phyloP scores from a whole-genome alignment of 2,113 vertebrate species.

The Aptenodytes patagonicus region DNA sequence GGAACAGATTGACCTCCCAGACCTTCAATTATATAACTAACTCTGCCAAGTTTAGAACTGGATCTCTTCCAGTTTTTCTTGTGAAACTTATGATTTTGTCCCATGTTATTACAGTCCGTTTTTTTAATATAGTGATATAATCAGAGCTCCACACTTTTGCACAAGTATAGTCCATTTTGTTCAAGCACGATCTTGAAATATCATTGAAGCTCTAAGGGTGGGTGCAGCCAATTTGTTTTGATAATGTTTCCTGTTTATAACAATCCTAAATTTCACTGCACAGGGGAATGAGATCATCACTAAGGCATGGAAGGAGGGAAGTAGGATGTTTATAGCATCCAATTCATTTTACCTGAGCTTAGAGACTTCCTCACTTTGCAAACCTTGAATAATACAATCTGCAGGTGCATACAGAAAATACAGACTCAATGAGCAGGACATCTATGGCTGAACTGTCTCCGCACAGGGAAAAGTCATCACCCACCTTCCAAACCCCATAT shows the following conservation, averaged over 20 bases:
- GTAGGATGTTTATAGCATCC: not conserved
- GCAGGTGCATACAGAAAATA: not conserved
- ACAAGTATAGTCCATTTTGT: not conserved
- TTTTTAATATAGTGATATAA: not conserved
- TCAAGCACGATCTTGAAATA: slow-evolving; percentile 6
- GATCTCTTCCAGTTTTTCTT: not conserved
- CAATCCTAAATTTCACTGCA: not conserved
- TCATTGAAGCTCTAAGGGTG: not conserved
- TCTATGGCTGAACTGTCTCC: not conserved
- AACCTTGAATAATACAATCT: not conserved
- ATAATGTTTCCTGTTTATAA: slow-evolving; percentile 57
- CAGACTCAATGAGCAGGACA: not conserved
- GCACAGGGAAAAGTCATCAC: not conserved
- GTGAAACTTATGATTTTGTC: not conserved
- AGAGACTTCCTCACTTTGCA: not conserved
- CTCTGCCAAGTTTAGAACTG: not conserved
- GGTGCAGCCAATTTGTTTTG: slow-evolving; percentile 16
- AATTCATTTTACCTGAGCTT: not conserved
- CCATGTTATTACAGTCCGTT: not conserved
- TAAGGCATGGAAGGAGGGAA: not conserved
- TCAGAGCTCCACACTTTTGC: not conserved
- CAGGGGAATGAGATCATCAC: not conserved
- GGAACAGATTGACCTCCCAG: not conserved
- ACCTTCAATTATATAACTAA: not conserved
- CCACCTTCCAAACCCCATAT: not conserved